These are phyloP conservation scores for Tipula lateralis DNA, from an alignment of 2,888 invertebrate genomes.

Conservation along the genomic window DNA sequence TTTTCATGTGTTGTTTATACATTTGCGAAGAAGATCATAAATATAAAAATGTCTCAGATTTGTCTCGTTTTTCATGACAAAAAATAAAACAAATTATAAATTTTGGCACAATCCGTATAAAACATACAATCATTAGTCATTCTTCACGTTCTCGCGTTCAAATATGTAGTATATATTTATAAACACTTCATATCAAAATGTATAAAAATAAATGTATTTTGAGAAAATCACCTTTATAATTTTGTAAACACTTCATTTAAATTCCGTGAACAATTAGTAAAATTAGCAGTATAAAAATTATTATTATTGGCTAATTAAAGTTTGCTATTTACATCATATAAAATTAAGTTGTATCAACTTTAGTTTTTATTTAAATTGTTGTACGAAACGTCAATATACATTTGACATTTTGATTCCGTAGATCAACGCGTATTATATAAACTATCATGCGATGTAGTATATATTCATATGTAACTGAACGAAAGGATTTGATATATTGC, in stretches of 20 bases:
- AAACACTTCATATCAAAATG: not conserved
- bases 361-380: not conserved
- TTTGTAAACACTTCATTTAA: not conserved
- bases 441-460: not conserved
- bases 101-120: not conserved
- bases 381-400: not conserved
- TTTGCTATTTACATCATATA: not conserved
- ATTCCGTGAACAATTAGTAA: not conserved
- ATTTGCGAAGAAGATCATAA: constrained; percentile 11
- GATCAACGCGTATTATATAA: not conserved
- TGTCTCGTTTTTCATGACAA: constrained; percentile 24
- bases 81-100: constrained; percentile 24
- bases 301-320: not conserved
- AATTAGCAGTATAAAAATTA: not conserved
- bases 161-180: not conserved
- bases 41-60: constrained; percentile 24
- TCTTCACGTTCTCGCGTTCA: not conserved
- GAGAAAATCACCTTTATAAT: not conserved
- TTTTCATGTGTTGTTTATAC: constrained; percentile 11
- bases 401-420: not conserved
- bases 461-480: not conserved
- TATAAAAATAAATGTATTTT: not conserved
- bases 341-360: not conserved
- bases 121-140: constrained; percentile 11
- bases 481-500: not conserved